phyloP scores from a whole-genome alignment of 2,888 invertebrate species.

The Lepetodrilus schrolli region DNA sequence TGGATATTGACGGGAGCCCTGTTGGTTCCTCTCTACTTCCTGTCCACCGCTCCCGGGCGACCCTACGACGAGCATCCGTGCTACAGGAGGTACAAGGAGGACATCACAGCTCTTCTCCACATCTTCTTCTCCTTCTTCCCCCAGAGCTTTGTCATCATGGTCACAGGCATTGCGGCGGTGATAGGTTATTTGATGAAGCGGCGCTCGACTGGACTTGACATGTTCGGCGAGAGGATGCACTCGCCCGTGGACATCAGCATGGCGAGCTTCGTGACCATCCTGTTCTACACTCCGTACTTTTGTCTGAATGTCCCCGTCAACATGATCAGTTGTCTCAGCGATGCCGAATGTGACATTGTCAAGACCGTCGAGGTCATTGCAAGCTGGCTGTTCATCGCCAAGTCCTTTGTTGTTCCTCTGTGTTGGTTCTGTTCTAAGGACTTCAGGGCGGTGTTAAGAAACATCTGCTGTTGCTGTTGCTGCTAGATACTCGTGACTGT shows the following conservation, averaged over 20 bases:
- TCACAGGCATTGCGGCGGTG: constrained; percentile 21
- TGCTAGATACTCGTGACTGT: too few species aligned
- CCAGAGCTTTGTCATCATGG: constrained; percentile 17
- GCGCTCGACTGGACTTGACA: constrained; percentile 44
- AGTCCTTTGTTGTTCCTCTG: constrained; percentile 43
- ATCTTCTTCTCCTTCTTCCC: constrained; percentile 18
- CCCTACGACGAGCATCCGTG: constrained; percentile 3
- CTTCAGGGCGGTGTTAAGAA: constrained; percentile 36
- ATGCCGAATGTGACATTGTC: constrained; percentile 38
- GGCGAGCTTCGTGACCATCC: constrained; percentile 44
- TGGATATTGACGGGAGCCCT: constrained; percentile 39
- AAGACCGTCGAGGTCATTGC: constrained; percentile 34
- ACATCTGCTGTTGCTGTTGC: constrained; percentile 31
- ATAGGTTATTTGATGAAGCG: constrained; percentile 38
- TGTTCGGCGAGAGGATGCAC: constrained; percentile 44
- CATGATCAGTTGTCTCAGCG: constrained; percentile 35
- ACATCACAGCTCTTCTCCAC: not conserved
- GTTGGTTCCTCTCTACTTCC: constrained; percentile 41
- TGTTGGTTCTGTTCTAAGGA: constrained; percentile 43
- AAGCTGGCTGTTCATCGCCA: constrained; percentile 43
- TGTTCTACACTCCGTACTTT: constrained; percentile 44
- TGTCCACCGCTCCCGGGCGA: constrained; percentile 10
- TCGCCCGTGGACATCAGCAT: constrained; percentile 47
- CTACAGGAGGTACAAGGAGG: constrained; percentile 6
- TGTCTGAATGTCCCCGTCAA: constrained; percentile 40